Evolutionary conservation across 2,797 vertebrate species (phyloP), one percentile per base, ranked within the genome.

Genomic region (Cirrhinus molitorella): DNA sequence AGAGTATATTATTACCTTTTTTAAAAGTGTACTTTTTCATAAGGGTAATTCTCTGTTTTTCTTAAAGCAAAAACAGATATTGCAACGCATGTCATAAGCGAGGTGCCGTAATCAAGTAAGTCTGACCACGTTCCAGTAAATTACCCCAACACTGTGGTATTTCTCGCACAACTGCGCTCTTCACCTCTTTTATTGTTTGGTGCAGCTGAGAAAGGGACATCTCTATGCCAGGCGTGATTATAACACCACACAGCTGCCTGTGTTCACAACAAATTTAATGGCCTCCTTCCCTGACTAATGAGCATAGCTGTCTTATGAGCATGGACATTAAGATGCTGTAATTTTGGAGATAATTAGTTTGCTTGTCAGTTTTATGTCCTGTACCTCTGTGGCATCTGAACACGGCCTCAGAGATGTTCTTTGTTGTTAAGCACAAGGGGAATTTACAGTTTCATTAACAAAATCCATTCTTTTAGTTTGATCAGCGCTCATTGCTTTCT

Each of bases 291-390:
- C 65, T 84, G 84, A 80, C 78, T 89, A 90, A 88, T 86, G 86
- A 89, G 90, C 92, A 90, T 88, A 87, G 87, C 91, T 89, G 89
- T 89, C 81, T 87, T 89, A 87, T 61, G 89, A 91, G 92, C 85
- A 45, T 83, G 87, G 91, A 92, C 93, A 91, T 96, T 95, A 94
- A 91, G 92, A 92, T 85, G 93, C 92, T 94, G 88, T 96, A 96
- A 96, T 95, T 95, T 93, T 91, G 89, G 90, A 94, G 92, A 95
- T 96, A 97, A 97, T 97, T 96, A 96, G 95, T 94, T 90, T 89
- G 93, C 91, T 94, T 96, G 95, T 97, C 96, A 97, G 89, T 93
- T 96, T 97, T 95, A 96, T 94, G 94, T 95, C 94, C 90, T 78
- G 91, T 95, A 95, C 94, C 93, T 95, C 95, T 93, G 91, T 90